These are phyloP conservation scores for Heliconius cydno DNA, from an alignment of 2,888 invertebrate species.

Conservation along the genomic window DNA sequence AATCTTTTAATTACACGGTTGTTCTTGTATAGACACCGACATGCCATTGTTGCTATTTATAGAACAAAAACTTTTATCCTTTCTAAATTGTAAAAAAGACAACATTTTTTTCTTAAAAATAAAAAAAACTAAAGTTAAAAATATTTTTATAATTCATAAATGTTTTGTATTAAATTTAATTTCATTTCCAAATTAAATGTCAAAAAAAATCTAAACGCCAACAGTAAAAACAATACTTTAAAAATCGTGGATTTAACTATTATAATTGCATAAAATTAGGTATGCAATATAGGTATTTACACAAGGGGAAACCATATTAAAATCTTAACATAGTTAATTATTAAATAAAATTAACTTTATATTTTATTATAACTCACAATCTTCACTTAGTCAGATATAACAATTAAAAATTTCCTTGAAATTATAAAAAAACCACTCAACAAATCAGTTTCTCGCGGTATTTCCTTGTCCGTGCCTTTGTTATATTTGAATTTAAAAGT, in stretches of 20 bases:
- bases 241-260: too few species aligned
- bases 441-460: slow-evolving; percentile 6
- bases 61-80: background rate
- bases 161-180: too few species aligned
- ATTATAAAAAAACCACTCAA: background rate
- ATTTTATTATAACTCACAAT: background rate
- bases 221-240: too few species aligned
- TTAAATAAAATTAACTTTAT: background rate
- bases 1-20: slow-evolving; percentile 4
- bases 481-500: background rate
- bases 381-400: background rate
- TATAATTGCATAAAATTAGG: too few species aligned
- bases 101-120: background rate
- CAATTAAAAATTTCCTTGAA: slow-evolving; percentile 12
- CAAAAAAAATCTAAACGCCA: too few species aligned
- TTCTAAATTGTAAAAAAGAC: background rate
- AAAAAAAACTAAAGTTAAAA: too few species aligned
- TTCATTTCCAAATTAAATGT: too few species aligned
- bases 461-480: background rate
- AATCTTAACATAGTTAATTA: too few species aligned
- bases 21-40: background rate
- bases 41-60: slow-evolving; percentile 3
- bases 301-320: too few species aligned
- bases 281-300: too few species aligned
- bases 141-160: too few species aligned